Evolutionary conservation across 2,113 vertebrate species (phyloP).

Genomic region (Amphiprion ocellaris): DNA sequence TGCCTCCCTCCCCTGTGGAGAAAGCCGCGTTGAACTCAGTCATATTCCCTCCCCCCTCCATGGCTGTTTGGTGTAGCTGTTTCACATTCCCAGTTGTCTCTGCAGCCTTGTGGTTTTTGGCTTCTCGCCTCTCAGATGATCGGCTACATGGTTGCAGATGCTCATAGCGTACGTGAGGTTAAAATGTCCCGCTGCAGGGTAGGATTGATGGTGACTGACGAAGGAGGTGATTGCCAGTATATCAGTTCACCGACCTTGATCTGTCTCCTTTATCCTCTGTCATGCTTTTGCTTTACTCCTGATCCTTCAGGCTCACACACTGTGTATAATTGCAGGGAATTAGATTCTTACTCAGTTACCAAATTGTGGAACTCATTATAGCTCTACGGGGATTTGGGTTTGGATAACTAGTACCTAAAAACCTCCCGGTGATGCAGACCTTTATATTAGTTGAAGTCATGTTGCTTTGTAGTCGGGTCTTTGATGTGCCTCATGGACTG

Average conservation of each 20-base stretch:
- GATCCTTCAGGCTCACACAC: slow-evolving; percentile 36
- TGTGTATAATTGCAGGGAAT: slow-evolving; percentile 42
- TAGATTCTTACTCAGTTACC: slow-evolving; percentile 52
- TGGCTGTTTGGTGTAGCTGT: slow-evolving; percentile 46
- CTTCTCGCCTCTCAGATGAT: slow-evolving; percentile 38
- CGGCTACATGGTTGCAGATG: slow-evolving; percentile 58
- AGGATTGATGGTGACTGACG: slow-evolving; percentile 44
- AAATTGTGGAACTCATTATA: slow-evolving; percentile 59
- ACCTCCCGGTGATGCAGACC: slow-evolving; percentile 42
- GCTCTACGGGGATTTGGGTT: slow-evolving; percentile 40
- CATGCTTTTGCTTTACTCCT: slow-evolving; percentile 27
- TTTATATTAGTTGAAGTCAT: slow-evolving; percentile 29
- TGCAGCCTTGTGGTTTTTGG: slow-evolving; percentile 62
- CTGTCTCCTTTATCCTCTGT: slow-evolving; percentile 31
- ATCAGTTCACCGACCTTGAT: slow-evolving; percentile 56
- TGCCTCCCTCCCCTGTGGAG: slow-evolving; percentile 50
- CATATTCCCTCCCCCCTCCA: slow-evolving; percentile 6
- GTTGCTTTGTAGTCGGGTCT: slow-evolving; percentile 47
- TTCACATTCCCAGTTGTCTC: slow-evolving; percentile 66
- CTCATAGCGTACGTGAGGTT: slow-evolving; percentile 37
- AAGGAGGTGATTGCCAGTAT: slow-evolving; percentile 30
- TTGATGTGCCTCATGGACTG: slow-evolving; percentile 50
- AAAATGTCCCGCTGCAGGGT: slow-evolving; percentile 42
- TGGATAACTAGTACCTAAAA: slow-evolving; percentile 38
- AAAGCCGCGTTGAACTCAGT: slow-evolving; percentile 59